phyloP scores from a whole-genome alignment of 1,140 invertebrate species.

The Coboldia fuscipes region DNA sequence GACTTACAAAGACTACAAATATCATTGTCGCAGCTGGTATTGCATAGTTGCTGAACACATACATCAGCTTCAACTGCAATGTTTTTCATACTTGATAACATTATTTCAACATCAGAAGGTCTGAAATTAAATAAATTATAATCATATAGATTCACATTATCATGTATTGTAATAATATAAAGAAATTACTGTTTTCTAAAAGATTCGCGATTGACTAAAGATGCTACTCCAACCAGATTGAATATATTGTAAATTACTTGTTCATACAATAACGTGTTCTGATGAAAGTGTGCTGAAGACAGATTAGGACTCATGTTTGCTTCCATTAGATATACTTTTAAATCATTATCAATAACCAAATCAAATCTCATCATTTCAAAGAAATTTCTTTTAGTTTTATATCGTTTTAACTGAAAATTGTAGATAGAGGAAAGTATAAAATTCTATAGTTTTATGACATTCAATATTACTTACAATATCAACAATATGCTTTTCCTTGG shows the following conservation, averaged over 20 bases:
- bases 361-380: slow-evolving; percentile 92
- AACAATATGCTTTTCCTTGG: slow-evolving; percentile 49
- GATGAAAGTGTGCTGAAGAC: slow-evolving; percentile 76
- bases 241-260: slow-evolving; percentile 81
- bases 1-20: slow-evolving; percentile 59
- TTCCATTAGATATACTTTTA: slow-evolving; percentile 81
- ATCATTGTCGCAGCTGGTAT: slow-evolving; percentile 34
- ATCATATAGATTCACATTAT: background rate
- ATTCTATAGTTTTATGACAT: slow-evolving; percentile 1
- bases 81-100: slow-evolving; percentile 59
- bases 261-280: slow-evolving; percentile 75
- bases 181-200: slow-evolving; percentile 1
- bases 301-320: slow-evolving; percentile 97
- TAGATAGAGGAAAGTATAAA: background rate
- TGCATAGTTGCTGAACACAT: slow-evolving; percentile 35
- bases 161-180: background rate
- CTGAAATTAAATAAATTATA: slow-evolving; percentile 14
- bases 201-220: slow-evolving; percentile 5
- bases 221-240: slow-evolving; percentile 48
- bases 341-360: slow-evolving; percentile 71
- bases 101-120: slow-evolving; percentile 27
- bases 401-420: slow-evolving; percentile 20
- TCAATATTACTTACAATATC: slow-evolving; percentile 23
- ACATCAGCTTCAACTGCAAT: slow-evolving; percentile 49
- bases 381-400: slow-evolving; percentile 46